phyloP scores from a whole-genome alignment of 2,797 vertebrate genomes.

The Acrocephalus scirpaceus region DNA sequence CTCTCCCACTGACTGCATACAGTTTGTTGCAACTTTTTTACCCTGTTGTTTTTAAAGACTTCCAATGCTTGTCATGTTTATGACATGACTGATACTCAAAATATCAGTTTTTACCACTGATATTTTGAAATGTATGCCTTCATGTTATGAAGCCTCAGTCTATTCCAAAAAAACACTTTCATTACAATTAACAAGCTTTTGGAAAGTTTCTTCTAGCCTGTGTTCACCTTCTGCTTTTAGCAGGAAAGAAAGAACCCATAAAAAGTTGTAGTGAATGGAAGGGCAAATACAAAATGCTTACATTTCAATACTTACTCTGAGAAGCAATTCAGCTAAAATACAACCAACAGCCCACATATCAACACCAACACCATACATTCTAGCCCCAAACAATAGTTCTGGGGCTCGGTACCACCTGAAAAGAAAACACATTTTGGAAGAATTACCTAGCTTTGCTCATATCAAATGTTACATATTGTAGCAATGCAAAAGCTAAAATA shows the following conservation, averaged over 20 bases:
- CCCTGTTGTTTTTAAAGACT: neutral
- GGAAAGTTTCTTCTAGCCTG: neutral
- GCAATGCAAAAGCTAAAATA: neutral
- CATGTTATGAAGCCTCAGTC: neutral
- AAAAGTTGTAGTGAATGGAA: neutral
- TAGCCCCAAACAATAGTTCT: conserved; percentile 93
- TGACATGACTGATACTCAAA: too few relatives aligned
- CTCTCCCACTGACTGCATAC: neutral
- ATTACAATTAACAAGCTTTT: neutral
- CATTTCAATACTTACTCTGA: conserved; percentile 82
- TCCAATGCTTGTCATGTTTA: neutral
- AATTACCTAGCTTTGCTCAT: neutral
- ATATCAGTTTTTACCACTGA: too few relatives aligned
- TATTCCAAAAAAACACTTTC: neutral
- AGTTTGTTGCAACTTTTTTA: neutral
- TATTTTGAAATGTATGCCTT: too few relatives aligned
- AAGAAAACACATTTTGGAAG: neutral
- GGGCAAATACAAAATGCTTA: neutral
- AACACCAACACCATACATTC: conserved; percentile 96
- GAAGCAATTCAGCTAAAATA: conserved; percentile 94
- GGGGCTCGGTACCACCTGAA: conserved; percentile 95
- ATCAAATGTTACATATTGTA: neutral
- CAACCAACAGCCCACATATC: conserved; percentile 99
- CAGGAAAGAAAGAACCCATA: neutral
- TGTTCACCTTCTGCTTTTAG: neutral